Percentiles rank a stretch among this genome's conserved stretches.
Conservation (phyloP, 2,113 vertebrate genomes). For the Cinclus mexicanus region DNA sequence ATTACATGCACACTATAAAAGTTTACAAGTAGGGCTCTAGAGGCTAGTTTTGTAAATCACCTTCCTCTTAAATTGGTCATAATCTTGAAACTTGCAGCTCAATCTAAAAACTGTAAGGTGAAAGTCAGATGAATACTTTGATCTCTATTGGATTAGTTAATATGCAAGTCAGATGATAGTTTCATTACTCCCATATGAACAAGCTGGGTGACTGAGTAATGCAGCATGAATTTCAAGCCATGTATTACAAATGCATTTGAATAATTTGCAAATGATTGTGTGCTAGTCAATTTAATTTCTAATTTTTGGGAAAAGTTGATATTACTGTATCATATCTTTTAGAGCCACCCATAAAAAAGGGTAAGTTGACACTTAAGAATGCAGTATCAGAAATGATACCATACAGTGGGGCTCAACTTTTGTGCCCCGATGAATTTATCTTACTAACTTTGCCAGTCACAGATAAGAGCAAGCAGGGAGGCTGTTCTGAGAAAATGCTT, state of each 20-base stretch:
- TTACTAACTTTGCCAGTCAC: background rate
- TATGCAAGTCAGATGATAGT: background rate
- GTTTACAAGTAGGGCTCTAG: background rate
- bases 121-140: constrained; percentile 5
- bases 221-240: background rate
- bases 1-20: background rate
- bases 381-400: background rate
- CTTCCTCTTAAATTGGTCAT: background rate
- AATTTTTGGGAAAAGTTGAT: constrained; percentile 9
- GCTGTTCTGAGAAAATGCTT: background rate
- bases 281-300: constrained; percentile 39
- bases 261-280: constrained; percentile 36
- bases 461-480: background rate
- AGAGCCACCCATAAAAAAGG: background rate
- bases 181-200: constrained; percentile 5
- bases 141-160: constrained; percentile 1
- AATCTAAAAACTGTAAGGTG: background rate
- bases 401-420: background rate
- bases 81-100: background rate
- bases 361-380: background rate
- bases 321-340: background rate
- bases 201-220: constrained; percentile 27
- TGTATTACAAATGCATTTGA: constrained; percentile 45
- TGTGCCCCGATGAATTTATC: background rate
- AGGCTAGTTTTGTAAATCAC: constrained; percentile 19